Conservation (phyloP, 2,888 invertebrate genomes). For the Ornithoptera alexandrae region DNA sequence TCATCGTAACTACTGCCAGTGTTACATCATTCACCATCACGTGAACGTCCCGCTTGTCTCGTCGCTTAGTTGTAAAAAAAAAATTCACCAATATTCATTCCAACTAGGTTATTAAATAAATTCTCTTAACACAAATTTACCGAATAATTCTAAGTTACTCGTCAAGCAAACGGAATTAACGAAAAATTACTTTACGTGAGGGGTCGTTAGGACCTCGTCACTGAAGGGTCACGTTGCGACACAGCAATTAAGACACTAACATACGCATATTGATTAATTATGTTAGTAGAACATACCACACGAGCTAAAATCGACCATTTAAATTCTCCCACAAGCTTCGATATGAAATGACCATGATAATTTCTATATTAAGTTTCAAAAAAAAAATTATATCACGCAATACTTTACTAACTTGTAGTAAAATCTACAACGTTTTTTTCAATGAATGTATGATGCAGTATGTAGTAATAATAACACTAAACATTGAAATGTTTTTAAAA, state of each 20-base stretch:
- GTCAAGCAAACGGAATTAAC: slow-evolving; percentile 8
- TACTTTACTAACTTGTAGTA: too few species aligned
- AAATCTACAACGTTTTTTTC: too few species aligned
- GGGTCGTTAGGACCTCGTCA: slow-evolving; percentile 5
- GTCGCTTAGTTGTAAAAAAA: background rate
- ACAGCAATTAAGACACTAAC: background rate
- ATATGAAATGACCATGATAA: too few species aligned
- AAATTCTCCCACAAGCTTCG: background rate
- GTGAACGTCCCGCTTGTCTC: too few species aligned
- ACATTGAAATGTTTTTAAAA: too few species aligned
- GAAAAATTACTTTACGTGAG: slow-evolving; percentile 8
- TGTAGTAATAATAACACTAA: too few species aligned
- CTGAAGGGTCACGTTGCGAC: slow-evolving; percentile 7
- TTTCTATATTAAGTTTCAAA: too few species aligned
- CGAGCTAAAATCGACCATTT: background rate
- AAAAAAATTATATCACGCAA: too few species aligned
- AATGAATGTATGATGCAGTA: too few species aligned
- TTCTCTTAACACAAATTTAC: slow-evolving; percentile 5
- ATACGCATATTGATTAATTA: slow-evolving; percentile 14
- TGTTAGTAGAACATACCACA: slow-evolving; percentile 11
- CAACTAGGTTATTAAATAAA: background rate
- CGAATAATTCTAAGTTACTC: background rate
- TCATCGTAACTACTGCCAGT: too few species aligned
- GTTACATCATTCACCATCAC: too few species aligned
- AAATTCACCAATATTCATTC: background rate